phyloP scores from a whole-genome alignment of 1,140 invertebrate genomes.

The Amyelois transitella region DNA sequence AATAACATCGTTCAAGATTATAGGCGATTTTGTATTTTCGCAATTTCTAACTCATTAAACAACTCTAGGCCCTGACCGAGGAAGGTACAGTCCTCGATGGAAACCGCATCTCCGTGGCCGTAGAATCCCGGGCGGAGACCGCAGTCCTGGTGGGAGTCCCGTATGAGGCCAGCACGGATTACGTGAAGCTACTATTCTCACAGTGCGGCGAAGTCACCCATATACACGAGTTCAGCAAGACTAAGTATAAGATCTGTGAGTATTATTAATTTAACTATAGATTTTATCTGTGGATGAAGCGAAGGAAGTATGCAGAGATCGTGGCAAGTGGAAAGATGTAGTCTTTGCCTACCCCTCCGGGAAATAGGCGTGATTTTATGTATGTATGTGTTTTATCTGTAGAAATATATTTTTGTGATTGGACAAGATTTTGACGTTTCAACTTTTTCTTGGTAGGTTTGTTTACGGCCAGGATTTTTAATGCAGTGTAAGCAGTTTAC shows the following conservation, averaged over 20 bases:
- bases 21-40: no score
- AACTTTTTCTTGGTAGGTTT: no score
- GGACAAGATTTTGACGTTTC: no score
- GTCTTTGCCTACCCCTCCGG: no score
- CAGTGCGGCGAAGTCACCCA: constrained; percentile 61
- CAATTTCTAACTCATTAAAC: no score
- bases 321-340: no score
- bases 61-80: constrained; percentile 49
- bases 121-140: constrained; percentile 59
- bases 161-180: constrained; percentile 61
- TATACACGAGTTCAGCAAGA: constrained; percentile 70
- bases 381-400: no score
- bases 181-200: constrained; percentile 55
- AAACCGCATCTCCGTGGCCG: constrained; percentile 45
- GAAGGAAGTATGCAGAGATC: neutral
- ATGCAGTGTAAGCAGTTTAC: no score
- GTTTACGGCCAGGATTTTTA: no score
- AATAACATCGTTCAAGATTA: no score
- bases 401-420: no score
- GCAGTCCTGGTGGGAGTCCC: constrained; percentile 64
- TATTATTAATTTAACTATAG: constrained; percentile 10
- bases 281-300: neutral
- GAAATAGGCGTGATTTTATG: no score
- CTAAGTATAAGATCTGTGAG: constrained; percentile 68
- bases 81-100: constrained; percentile 57